Conservation (phyloP, 2,113 vertebrate species). For the Gnathonemus echidnorhynchus region DNA sequence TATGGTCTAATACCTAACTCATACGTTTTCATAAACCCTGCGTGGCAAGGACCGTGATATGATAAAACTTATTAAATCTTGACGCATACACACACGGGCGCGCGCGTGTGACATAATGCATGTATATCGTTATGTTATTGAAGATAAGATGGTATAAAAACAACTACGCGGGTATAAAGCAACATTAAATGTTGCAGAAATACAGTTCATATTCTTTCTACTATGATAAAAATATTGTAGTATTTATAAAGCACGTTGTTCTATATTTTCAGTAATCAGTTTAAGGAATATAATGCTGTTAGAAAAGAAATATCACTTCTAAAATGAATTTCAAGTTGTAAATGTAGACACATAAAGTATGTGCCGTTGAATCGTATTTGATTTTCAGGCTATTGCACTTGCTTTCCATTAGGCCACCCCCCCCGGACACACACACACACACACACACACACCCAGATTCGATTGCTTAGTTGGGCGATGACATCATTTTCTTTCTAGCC, state of each 20-base stretch:
- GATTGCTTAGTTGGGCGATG: background rate
- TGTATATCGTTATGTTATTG: background rate
- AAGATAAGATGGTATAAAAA: background rate
- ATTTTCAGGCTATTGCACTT: background rate
- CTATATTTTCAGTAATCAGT: background rate
- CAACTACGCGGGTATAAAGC: background rate
- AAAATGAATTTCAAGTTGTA: background rate
- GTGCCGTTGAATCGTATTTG: background rate
- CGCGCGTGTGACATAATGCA: background rate
- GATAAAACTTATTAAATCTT: background rate
- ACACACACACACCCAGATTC: background rate
- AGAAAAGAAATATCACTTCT: background rate
- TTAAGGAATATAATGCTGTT: background rate
- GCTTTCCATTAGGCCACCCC: background rate
- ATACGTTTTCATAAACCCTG: background rate
- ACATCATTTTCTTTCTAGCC: constrained; percentile 35
- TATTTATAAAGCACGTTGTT: background rate
- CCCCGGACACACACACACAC: background rate
- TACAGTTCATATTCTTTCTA: background rate
- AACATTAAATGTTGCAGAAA: background rate
- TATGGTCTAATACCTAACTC: background rate
- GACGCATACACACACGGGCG: background rate
- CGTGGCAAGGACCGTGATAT: background rate
- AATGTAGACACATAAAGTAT: background rate
- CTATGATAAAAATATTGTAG: background rate